phyloP scores from a whole-genome alignment of 2,113 vertebrate genomes.

The Cricetomys ansorgei region DNA sequence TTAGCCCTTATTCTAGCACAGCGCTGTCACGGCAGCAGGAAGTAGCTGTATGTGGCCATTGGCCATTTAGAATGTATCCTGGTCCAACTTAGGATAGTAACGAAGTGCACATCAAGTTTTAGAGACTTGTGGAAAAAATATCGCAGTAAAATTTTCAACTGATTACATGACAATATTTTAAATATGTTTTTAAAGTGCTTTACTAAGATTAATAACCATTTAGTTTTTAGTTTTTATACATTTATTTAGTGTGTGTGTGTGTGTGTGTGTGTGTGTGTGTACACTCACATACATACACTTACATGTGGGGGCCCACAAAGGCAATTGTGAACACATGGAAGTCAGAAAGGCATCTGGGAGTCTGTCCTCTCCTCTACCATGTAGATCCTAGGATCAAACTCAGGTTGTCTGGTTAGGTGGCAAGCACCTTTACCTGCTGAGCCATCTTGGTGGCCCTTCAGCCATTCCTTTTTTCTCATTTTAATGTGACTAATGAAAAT shows the following conservation, averaged over 20 bases:
- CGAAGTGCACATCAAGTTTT: neutral
- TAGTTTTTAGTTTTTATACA: neutral
- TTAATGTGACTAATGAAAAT: neutral
- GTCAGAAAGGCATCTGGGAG: neutral
- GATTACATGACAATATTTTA: neutral
- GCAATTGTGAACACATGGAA: neutral
- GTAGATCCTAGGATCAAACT: neutral
- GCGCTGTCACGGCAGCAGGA: fast-evolving
- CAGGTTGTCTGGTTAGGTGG: neutral
- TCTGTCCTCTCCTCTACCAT: neutral
- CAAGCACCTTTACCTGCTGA: neutral
- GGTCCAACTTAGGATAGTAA: neutral
- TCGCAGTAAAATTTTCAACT: neutral
- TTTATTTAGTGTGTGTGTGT: neutral
- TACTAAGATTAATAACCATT: neutral
- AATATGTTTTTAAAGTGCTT: conserved; percentile 5
- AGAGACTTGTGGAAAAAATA: neutral
- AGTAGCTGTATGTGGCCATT: neutral
- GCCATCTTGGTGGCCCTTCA: neutral
- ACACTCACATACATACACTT: neutral
- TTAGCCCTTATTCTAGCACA: neutral
- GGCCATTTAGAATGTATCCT: neutral
- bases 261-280: neutral
- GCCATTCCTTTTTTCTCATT: neutral
- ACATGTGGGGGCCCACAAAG: neutral